phyloP scores from a whole-genome alignment of 2,888 invertebrate genomes.

The Microctonus brassicae region DNA sequence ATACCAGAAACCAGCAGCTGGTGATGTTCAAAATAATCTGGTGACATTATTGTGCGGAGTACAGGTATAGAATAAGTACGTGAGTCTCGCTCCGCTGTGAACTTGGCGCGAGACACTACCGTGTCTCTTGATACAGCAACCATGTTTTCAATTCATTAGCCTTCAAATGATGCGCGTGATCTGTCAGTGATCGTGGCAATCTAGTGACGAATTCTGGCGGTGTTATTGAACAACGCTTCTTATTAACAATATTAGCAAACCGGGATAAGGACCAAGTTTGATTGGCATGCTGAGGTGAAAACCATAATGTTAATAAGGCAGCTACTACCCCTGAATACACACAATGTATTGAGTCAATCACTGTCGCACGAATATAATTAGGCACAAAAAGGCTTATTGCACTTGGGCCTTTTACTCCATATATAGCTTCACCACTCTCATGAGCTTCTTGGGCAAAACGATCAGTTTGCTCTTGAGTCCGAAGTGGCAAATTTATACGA shows the following conservation, averaged over 20 bases:
- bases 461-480: slow-evolving; percentile 14
- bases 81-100: too few relatives aligned
- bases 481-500: background rate
- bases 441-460: background rate
- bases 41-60: slow-evolving; percentile 17
- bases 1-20: slow-evolving; percentile 24
- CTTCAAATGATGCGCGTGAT: slow-evolving; percentile 27
- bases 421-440: background rate
- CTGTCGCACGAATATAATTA: slow-evolving; percentile 21
- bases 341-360: slow-evolving; percentile 27
- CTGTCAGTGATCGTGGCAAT: slow-evolving; percentile 23
- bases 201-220: slow-evolving; percentile 25
- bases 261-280: background rate
- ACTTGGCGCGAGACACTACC: too few relatives aligned
- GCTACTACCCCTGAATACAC: slow-evolving; percentile 18
- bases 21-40: slow-evolving; percentile 29
- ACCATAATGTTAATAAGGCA: slow-evolving; percentile 12
- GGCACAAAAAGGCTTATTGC: slow-evolving; percentile 4
- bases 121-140: slow-evolving; percentile 22
- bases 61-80: slow-evolving; percentile 30
- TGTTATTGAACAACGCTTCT: slow-evolving; percentile 6
- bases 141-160: slow-evolving; percentile 29
- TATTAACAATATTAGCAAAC: slow-evolving; percentile 2
- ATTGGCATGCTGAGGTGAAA: background rate
- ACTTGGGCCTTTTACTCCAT: slow-evolving; percentile 32